phyloP scores from a whole-genome alignment of 64 coral and sea anemone genomes.

The Dendronephthya gigantea region DNA sequence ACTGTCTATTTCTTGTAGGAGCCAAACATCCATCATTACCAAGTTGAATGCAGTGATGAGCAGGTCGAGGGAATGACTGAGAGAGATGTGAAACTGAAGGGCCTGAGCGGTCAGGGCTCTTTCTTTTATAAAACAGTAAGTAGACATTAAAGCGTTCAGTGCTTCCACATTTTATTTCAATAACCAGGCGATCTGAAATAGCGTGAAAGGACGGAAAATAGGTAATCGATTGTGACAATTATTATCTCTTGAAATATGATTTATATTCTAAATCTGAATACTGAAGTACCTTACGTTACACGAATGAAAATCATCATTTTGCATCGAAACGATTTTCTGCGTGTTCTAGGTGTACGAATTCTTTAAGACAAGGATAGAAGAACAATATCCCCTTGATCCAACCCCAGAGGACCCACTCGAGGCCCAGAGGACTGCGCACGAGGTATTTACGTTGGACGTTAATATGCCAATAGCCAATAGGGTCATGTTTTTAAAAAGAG shows the following conservation, averaged over 20 bases:
- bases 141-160: too few relatives aligned
- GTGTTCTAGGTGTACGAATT: conserved; percentile 73
- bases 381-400: conserved; percentile 79
- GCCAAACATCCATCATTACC: conserved; percentile 78
- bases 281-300: too few relatives aligned
- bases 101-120: conserved; percentile 72
- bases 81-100: conserved; percentile 65
- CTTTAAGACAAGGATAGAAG: conserved; percentile 69
- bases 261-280: too few relatives aligned
- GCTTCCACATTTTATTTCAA: too few relatives aligned
- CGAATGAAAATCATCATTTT: too few relatives aligned
- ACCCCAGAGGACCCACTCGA: conserved; percentile 94
- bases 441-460: conserved; percentile 39
- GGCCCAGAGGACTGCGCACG: conserved; percentile 83
- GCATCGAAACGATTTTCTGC: background rate
- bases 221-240: too few relatives aligned
- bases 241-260: too few relatives aligned
- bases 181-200: background rate
- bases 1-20: too few relatives aligned
- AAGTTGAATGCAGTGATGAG: conserved; percentile 57
- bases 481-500: too few relatives aligned
- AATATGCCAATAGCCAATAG: too few relatives aligned
- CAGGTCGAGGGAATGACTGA: conserved; percentile 34
- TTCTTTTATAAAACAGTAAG: conserved; percentile 93
- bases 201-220: too few relatives aligned